Percentiles rank a stretch among this genome's conserved stretches.
phyloP scores from a whole-genome alignment of 2,797 vertebrate genomes.

The Psittacula derbiana region DNA sequence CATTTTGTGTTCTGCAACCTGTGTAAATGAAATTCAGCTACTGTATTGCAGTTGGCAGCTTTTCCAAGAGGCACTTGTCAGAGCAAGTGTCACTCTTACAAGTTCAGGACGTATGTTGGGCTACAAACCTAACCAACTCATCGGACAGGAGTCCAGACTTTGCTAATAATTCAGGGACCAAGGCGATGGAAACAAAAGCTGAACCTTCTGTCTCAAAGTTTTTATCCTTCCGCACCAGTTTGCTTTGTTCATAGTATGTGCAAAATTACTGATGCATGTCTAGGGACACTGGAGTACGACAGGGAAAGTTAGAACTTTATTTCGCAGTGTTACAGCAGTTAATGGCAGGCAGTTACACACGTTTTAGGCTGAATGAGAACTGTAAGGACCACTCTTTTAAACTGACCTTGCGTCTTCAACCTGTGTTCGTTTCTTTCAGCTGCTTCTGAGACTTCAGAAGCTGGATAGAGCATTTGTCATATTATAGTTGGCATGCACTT shows the following conservation, averaged over 20 bases:
- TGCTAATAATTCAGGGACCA: not conserved
- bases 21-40: not conserved
- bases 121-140: not conserved
- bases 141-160: not conserved
- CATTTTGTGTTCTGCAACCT: not conserved
- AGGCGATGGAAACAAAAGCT: not conserved
- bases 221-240: not conserved
- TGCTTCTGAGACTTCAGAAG: not conserved
- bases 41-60: not conserved
- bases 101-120: not conserved
- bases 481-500: accelerated
- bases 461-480: not conserved
- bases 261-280: not conserved
- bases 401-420: not conserved
- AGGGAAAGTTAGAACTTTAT: not conserved
- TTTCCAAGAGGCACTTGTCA: not conserved
- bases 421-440: not conserved
- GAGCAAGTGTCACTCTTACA: not conserved
- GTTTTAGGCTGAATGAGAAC: not conserved
- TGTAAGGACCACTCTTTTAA: not conserved
- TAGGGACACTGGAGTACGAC: not conserved
- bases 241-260: not conserved
- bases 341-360: not conserved
- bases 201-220: not conserved
- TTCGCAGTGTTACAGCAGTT: not conserved